Percentiles rank a stretch among this genome's conserved stretches.
Conservation (phyloP, 2,888 invertebrate species). For the Busseola fusca region DNA sequence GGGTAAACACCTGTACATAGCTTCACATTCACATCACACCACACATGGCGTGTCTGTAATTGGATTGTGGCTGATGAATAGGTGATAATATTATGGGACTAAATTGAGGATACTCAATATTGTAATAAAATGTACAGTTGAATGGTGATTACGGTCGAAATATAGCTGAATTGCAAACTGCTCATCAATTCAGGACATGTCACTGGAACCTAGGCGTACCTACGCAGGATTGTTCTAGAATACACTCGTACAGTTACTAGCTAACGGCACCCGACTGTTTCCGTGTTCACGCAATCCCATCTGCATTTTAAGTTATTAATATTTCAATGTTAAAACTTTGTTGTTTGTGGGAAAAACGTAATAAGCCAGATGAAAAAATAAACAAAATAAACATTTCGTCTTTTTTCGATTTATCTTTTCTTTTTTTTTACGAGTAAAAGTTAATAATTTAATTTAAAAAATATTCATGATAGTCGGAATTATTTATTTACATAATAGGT, state of each 20-base stretch:
- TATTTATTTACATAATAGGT: neutral
- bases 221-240: conserved; percentile 86
- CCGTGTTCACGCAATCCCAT: conserved; percentile 81
- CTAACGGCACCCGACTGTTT: conserved; percentile 85
- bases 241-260: conserved; percentile 83
- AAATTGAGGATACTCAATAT: conserved; percentile 4
- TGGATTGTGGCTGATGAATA: conserved; percentile 19
- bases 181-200: conserved; percentile 85
- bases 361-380: neutral
- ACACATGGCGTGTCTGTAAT: conserved; percentile 22
- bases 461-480: neutral
- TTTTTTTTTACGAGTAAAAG: too few species aligned
- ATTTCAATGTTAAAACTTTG: conserved; percentile 47
- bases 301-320: conserved; percentile 71
- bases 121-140: conserved; percentile 38
- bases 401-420: too few species aligned
- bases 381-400: accelerated
- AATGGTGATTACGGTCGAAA: conserved; percentile 49
- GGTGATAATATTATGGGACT: conserved; percentile 21
- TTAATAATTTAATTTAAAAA: neutral
- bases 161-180: conserved; percentile 47
- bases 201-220: conserved; percentile 77
- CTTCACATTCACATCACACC: conserved; percentile 13
- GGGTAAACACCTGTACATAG: conserved; percentile 28
- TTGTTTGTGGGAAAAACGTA: neutral